Evolutionary conservation across 2,797 vertebrate species (phyloP).

Genomic region (Gymnocypris eckloni): DNA sequence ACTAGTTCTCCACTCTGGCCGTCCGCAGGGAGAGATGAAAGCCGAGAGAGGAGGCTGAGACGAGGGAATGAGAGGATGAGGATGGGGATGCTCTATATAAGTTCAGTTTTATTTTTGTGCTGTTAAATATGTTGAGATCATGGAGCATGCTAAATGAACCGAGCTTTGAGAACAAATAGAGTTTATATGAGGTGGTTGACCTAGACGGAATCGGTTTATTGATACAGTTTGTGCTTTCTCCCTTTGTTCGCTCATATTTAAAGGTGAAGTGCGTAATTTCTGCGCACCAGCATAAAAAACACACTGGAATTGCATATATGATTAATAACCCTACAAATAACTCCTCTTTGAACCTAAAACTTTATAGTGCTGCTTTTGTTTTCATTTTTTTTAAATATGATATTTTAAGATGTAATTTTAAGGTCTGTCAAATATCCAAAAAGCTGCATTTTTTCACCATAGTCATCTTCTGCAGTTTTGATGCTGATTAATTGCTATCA

Average conservation of each 20-base stretch:
- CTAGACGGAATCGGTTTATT: neutral
- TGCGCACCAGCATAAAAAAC: neutral
- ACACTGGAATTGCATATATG: neutral
- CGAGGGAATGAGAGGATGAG: slow-evolving; percentile 45
- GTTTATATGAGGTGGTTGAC: slow-evolving; percentile 16
- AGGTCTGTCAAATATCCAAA: neutral
- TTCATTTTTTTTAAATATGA: neutral
- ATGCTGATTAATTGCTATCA: neutral
- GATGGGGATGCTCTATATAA: slow-evolving; percentile 36
- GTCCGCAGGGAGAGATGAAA: slow-evolving; percentile 52
- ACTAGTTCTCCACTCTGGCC: slow-evolving; percentile 32
- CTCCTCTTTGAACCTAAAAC: neutral
- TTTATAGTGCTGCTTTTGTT: neutral
- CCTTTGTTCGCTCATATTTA: neutral
- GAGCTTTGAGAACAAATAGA: slow-evolving; percentile 22
- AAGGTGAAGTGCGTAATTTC: neutral
- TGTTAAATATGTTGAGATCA: slow-evolving; percentile 36
- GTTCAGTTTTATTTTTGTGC: slow-evolving; percentile 30
- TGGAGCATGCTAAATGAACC: slow-evolving; percentile 14
- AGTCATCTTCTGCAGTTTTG: neutral
- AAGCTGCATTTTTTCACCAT: neutral
- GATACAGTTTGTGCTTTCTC: neutral
- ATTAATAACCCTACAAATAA: neutral
- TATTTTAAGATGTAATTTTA: neutral
- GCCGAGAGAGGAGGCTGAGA: slow-evolving; percentile 38